Evolutionary conservation across 2,888 invertebrate species (phyloP), one percentile per base, ranked within the genome.

Genomic region (Thymelicus acteon): DNA sequence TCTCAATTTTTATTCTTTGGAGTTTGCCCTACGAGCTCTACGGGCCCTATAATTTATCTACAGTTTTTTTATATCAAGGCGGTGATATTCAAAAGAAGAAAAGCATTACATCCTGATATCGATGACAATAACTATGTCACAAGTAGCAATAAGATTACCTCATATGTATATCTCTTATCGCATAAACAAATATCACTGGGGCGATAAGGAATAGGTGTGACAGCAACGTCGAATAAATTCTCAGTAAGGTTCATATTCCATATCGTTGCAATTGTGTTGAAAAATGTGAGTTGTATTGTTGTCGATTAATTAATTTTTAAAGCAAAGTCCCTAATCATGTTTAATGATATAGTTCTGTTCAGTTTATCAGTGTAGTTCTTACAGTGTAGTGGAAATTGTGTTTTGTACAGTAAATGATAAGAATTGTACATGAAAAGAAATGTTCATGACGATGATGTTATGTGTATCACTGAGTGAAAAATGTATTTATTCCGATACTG

Each of bases 191-290:
- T 71, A 60, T 71, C 69, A 69, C 54, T 47, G 31, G 13, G 10
- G 8, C 49, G 71, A 71, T 71, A 71, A 71, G n/a, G 60, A 39
- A 13, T 65, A 15, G 71, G 65, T 44, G 71, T 52, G 71, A n/a
- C 65, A 24, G 54, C 24, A 24, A 24, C 7, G 15, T 54, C 24
- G 24, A 10, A 54, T 10, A 19, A 19, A 60, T 31, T 68, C 48
- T 49, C 7, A 49, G 68, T 47, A 49, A 40, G 24, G 19, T 62
- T n/a, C n/a, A n/a, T 37, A 48, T 47, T 19, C 15, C 13, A 57
- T 6, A 24, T 54, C 24, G 10, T 1, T 8, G 24, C 5, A 54
- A 24, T 54, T 54, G 8, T 24, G 7, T 52, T 52, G 49, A 19
- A 19, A 31, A 39, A 7, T 6, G 37, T 58, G 58, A 3, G n/a